Percentiles rank a stretch among this genome's conserved stretches.
phyloP scores from a whole-genome alignment of 2,888 invertebrate species.

The Pharmacophagus antenor region DNA sequence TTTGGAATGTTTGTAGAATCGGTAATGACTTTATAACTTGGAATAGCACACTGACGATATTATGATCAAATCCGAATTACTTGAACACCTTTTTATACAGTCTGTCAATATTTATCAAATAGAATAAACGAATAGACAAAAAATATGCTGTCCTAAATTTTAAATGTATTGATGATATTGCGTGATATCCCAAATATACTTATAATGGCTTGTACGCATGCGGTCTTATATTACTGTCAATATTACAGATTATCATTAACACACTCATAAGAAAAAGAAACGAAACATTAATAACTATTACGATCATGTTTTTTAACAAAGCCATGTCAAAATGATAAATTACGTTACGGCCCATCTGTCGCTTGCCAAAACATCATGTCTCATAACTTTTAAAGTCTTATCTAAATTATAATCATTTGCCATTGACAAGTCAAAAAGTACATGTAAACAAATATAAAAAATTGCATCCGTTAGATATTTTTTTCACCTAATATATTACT shows the following conservation, averaged over 20 bases:
- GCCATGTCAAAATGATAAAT: conserved; percentile 23
- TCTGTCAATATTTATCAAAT: no score
- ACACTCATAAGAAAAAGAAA: conserved; percentile 2
- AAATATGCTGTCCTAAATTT: conserved; percentile 8
- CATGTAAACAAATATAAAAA: neutral
- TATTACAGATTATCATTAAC: conserved; percentile 3
- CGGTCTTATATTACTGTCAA: conserved; percentile 4
- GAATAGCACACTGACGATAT: no score
- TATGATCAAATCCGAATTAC: no score
- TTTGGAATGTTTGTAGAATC: neutral
- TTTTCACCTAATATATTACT: neutral
- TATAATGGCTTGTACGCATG: neutral
- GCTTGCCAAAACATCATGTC: conserved; percentile 22
- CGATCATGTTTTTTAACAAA: neutral
- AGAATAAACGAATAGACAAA: neutral
- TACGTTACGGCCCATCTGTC: conserved; percentile 4
- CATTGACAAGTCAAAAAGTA: conserved; percentile 6
- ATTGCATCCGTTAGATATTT: neutral
- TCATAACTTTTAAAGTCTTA: conserved; percentile 9
- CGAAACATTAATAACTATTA: conserved; percentile 7
- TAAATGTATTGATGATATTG: conserved; percentile 18
- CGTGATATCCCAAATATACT: neutral
- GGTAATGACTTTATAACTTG: no score
- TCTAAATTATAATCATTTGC: conserved; percentile 19
- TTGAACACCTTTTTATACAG: no score